These are phyloP conservation scores for Chaenogobius annularis DNA, from an alignment of 2,113 vertebrate genomes.

Conservation along the genomic window DNA sequence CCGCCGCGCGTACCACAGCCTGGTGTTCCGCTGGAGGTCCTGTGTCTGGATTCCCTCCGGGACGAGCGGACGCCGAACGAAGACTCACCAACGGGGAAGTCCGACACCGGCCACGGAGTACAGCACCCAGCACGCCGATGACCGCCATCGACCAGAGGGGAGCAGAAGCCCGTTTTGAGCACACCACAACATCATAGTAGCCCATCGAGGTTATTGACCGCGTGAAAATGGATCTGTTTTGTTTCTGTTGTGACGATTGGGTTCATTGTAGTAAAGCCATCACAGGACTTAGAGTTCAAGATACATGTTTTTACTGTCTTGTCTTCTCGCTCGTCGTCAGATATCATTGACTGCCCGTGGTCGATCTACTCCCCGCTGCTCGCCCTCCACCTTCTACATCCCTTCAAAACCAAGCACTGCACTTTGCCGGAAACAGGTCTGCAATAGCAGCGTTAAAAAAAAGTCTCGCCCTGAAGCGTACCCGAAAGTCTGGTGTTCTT, in stretches of 20 bases:
- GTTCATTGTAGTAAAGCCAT: no score
- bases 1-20: slow-evolving; percentile 88
- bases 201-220: no score
- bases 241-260: no score
- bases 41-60: slow-evolving; percentile 86
- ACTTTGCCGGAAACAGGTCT: slow-evolving; percentile 91
- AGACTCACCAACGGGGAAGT: slow-evolving; percentile 79
- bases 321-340: slow-evolving; percentile 64
- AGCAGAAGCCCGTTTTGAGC: neutral
- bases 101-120: slow-evolving; percentile 78
- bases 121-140: slow-evolving; percentile 80
- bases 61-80: slow-evolving; percentile 68
- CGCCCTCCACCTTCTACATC: slow-evolving; percentile 91
- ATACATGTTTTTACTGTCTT: neutral
- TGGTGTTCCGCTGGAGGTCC: slow-evolving; percentile 92
- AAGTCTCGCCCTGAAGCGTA: no score
- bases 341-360: slow-evolving; percentile 97
- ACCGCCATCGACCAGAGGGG: slow-evolving; percentile 88
- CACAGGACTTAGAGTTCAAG: no score
- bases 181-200: no score
- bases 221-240: no score
- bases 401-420: slow-evolving; percentile 92
- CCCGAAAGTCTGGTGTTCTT: neutral
- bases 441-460: neutral
- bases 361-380: slow-evolving; percentile 97